Evolutionary conservation across 2,113 vertebrate genomes (phyloP).

Genomic region (Pterocles burchelli): DNA sequence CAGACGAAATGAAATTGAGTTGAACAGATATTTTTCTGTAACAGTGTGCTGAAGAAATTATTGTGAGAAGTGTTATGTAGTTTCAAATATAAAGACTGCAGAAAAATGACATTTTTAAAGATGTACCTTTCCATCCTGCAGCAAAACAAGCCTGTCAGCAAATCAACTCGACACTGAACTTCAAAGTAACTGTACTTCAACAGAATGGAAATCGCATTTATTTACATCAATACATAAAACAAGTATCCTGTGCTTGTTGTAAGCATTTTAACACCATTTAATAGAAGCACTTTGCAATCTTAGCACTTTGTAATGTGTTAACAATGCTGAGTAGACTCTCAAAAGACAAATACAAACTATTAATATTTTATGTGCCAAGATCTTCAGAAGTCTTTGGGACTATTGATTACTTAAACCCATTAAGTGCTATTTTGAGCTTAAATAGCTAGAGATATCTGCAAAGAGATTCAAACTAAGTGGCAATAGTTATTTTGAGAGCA

Average conservation of each 20-base stretch:
- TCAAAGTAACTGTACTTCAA: neutral
- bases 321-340: conserved; percentile 64
- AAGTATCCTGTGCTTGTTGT: neutral
- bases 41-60: neutral
- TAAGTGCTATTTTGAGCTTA: conserved; percentile 79
- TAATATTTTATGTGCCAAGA: conserved; percentile 87
- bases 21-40: conserved; percentile 31
- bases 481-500: conserved; percentile 48
- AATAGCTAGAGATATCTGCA: conserved; percentile 62
- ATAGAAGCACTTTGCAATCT: conserved; percentile 61
- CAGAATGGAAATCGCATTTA: neutral
- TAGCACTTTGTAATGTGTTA: conserved; percentile 64
- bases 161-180: neutral
- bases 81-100: conserved; percentile 25
- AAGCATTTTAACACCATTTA: conserved; percentile 69
- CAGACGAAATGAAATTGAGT: conserved; percentile 7
- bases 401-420: conserved; percentile 81
- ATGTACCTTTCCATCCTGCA: neutral
- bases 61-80: neutral
- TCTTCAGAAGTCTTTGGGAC: conserved; percentile 75
- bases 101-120: neutral
- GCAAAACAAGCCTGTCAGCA: neutral
- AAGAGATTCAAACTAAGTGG: conserved; percentile 3
- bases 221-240: conserved; percentile 26
- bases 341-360: conserved; percentile 73